A percentile compares a stretch with the other conserved stretches of the same genome.
Evolutionary conservation across 2,888 invertebrate genomes (phyloP).

Genomic region (Hofmannophila pseudospretella): DNA sequence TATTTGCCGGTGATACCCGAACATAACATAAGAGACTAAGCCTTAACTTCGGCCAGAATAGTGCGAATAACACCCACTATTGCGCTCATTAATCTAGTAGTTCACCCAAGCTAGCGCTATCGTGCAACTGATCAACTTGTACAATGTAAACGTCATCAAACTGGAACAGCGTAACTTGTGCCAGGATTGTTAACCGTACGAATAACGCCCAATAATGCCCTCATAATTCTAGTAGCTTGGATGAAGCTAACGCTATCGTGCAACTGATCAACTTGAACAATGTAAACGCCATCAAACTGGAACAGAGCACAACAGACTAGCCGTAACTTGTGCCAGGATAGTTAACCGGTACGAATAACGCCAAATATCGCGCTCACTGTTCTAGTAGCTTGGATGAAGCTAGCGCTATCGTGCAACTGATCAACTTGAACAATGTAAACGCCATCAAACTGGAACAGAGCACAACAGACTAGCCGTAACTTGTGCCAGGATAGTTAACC

Average conservation of each 20-base stretch:
- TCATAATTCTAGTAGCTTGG: slow-evolving; percentile 47
- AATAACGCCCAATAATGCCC: slow-evolving; percentile 57
- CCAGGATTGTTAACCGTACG: slow-evolving; percentile 54
- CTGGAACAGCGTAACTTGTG: no score
- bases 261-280: no score
- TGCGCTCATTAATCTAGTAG: slow-evolving; percentile 45
- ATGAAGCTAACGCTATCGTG: no score
- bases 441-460: neutral
- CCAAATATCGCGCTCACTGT: slow-evolving; percentile 54
- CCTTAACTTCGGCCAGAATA: slow-evolving; percentile 54
- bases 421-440: no score
- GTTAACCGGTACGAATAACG: slow-evolving; percentile 58
- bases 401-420: no score
- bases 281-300: neutral
- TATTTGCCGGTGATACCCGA: no score
- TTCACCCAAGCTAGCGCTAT: no score
- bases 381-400: no score
- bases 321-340: slow-evolving; percentile 55
- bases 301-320: slow-evolving; percentile 14
- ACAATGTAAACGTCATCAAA: neutral
- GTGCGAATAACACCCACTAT: slow-evolving; percentile 57
- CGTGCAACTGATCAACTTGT: no score
- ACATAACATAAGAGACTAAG: no score
- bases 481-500: slow-evolving; percentile 52
- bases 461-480: slow-evolving; percentile 39